Evolutionary conservation across 2,888 invertebrate species (phyloP).

Genomic region (Bellardia bayeri): DNA sequence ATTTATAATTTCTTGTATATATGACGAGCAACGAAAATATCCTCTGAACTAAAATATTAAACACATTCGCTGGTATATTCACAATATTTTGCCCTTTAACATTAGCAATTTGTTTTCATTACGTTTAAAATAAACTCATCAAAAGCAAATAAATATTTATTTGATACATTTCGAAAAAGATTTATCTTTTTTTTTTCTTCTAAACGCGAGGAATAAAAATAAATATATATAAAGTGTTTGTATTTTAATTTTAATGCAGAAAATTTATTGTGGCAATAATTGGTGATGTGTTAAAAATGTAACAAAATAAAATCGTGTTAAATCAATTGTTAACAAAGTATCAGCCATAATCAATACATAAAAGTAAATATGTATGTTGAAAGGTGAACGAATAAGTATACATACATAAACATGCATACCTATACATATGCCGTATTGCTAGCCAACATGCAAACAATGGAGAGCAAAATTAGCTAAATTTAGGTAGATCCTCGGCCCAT

Average conservation of each 20-base stretch:
- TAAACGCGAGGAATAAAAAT: constrained; percentile 7
- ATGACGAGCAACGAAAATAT: too few species aligned
- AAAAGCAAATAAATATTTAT: constrained; percentile 59
- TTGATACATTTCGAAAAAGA: constrained; percentile 20
- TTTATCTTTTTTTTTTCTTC: constrained; percentile 11
- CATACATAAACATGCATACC: neutral
- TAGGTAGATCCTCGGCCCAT: neutral
- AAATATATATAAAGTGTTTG: constrained; percentile 5
- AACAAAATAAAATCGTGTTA: constrained; percentile 78
- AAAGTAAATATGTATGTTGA: constrained; percentile 60
- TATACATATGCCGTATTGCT: constrained; percentile 8
- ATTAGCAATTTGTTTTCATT: neutral
- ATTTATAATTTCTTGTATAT: too few species aligned
- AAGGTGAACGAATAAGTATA: constrained; percentile 53
- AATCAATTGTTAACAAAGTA: constrained; percentile 80
- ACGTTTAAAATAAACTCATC: constrained; percentile 30
- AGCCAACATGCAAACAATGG: constrained; percentile 51
- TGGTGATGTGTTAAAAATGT: constrained; percentile 52
- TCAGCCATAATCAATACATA: constrained; percentile 75
- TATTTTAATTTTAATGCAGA: neutral
- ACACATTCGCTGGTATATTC: too few species aligned
- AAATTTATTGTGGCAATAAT: constrained; percentile 21
- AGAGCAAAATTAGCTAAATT: neutral
- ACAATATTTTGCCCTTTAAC: neutral
- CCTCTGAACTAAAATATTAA: too few species aligned